phyloP scores from a whole-genome alignment of 1,140 invertebrate species.

The Laodelphax striatellus region DNA sequence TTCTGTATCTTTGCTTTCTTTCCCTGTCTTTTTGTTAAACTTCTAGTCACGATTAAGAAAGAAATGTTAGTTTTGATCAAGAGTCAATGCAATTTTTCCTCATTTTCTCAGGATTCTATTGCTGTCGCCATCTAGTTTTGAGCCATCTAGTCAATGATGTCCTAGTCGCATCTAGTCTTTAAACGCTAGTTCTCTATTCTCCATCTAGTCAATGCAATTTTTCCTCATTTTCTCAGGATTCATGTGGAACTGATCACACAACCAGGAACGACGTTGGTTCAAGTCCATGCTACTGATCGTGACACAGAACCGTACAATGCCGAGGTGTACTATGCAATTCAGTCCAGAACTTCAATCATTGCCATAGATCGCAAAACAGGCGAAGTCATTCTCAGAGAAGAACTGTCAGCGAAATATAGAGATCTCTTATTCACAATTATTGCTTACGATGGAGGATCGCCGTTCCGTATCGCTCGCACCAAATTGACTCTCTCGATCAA shows the following conservation, averaged over 20 bases:
- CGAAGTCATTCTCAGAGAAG: constrained; percentile 6
- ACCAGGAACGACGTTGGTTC: constrained; percentile 1
- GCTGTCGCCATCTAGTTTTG: no score
- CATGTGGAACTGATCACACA: constrained; percentile 12
- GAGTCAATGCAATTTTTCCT: no score
- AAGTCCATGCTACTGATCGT: constrained; percentile 12
- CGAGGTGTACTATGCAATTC: constrained; percentile 13
- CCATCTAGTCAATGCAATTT: no score
- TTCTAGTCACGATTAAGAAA: no score
- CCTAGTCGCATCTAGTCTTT: no score
- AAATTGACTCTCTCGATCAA: constrained; percentile 15
- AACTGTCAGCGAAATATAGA: constrained; percentile 1
- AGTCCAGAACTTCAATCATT: constrained; percentile 7
- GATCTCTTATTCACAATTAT: constrained; percentile 8
- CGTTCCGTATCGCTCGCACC: constrained; percentile 1
- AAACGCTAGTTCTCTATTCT: no score
- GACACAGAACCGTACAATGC: constrained; percentile 15
- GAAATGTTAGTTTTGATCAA: no score
- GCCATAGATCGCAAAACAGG: constrained; percentile 11
- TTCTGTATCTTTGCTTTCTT: no score
- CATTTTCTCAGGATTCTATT: no score
- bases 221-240: constrained; percentile 9
- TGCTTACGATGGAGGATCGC: constrained; percentile 17
- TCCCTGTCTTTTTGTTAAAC: no score
- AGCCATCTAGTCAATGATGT: no score